Evolutionary conservation across 23 tunicate genomes (phyloP), one percentile per base, ranked within the genome.

Genomic region (Trididemnum nubilum): DNA sequence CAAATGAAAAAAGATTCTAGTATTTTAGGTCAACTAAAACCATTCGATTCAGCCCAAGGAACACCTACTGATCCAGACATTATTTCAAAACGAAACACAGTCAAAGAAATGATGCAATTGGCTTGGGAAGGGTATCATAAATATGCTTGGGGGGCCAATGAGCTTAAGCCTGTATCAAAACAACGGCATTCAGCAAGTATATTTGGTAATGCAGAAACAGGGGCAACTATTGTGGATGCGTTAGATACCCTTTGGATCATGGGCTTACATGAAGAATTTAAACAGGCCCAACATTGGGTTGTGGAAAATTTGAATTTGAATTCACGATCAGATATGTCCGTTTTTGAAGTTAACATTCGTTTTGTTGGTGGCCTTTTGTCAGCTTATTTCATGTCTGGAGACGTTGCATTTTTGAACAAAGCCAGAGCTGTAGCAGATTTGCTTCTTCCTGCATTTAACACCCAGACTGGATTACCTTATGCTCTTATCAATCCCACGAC

Each of bases 161-260:
- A 95, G 65, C 52, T 95, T 19, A 72, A 84, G 33, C 99, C 99
- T 12, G 83, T 95, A 29, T 86, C 99, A 4, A 85, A 82, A 44
- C 35, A 64, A 38, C 54, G 86, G 52, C 96, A 95, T 80, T 90
- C 96, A 37, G 93, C 99, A 0, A 85, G 80, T 69, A 90, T 95
- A 12, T 95, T 95, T 74, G 99, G 99, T 2, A 73, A 88, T 83
- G 86, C 96, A 36, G 90, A 90, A 18, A 90, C 96, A 33, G 99
- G 99, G 15, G 99, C 99, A 1, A 95, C 99, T 27, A 95, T 95
- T 30, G 87, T 95, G n/a, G 99, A 95, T 79, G 99, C 96, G 15
- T 67, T 95, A 3, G 99, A 95, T 73, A 95, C 99, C 26, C 88
- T 95, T 33, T 95, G 93, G 63, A 86, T 95, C 29, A 95, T 95